Conservation (phyloP, 2,888 invertebrate species). For the Isoperla grammatica region DNA sequence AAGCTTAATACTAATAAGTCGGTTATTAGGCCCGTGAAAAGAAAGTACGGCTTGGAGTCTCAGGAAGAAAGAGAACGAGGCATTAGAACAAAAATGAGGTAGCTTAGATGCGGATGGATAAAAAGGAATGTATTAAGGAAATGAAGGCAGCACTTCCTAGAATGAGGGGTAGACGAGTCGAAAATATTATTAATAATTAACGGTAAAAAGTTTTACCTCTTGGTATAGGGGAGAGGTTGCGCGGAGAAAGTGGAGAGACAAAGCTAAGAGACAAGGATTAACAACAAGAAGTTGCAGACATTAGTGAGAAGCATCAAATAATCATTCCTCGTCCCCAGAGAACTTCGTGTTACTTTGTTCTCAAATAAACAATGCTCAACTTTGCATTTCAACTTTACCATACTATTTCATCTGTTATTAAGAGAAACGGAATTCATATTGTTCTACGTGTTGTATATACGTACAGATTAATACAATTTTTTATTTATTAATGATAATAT, state of each 20-base stretch:
- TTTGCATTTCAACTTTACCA: no score
- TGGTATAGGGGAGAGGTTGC: not conserved
- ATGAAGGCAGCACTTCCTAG: no score
- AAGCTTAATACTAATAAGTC: not conserved
- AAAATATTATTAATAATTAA: conserved; percentile 15
- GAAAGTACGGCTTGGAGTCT: not conserved
- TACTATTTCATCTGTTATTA: no score
- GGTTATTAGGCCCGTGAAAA: not conserved
- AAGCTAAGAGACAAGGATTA: conserved; percentile 14
- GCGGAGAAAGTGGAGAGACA: conserved; percentile 6
- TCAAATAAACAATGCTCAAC: no score
- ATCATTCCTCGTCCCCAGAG: conserved; percentile 2
- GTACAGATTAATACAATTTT: no score
- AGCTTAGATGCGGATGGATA: no score
- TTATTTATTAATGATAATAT: no score
- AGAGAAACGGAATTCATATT: no score
- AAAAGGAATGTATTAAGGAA: no score
- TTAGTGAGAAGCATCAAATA: conserved; percentile 1
- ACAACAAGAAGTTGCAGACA: conserved; percentile 8
- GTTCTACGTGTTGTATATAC: no score
- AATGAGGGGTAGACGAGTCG: not conserved
- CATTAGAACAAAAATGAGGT: no score
- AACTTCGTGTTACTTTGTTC: not conserved
- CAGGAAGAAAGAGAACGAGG: no score
- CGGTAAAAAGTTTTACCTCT: conserved; percentile 9